phyloP scores from a whole-genome alignment of 2,797 vertebrate species.

The Acanthurus leucopareius region DNA sequence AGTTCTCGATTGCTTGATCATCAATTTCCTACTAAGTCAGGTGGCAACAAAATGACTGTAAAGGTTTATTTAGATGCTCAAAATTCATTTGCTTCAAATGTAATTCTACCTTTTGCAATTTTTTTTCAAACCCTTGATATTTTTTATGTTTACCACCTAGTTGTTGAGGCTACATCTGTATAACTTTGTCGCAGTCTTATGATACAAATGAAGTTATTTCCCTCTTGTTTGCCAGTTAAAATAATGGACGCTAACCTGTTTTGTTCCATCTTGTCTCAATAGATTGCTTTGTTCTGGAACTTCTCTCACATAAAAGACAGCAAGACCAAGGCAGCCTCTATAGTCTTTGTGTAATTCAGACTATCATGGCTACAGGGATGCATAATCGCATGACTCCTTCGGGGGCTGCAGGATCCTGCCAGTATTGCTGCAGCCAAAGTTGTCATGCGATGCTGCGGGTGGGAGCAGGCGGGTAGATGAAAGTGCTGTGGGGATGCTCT shows the following conservation, averaged over 20 bases:
- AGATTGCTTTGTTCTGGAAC: slow-evolving; percentile 28
- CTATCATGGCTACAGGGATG: slow-evolving; percentile 69
- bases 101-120: slow-evolving; percentile 3
- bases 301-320: slow-evolving; percentile 48
- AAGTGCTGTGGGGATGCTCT: slow-evolving; percentile 72
- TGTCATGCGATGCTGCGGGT: slow-evolving; percentile 76
- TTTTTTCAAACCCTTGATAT: neutral
- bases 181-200: neutral
- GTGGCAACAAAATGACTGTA: slow-evolving; percentile 21
- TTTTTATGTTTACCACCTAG: neutral
- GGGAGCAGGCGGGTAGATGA: slow-evolving; percentile 68
- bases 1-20: neutral
- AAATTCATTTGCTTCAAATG: neutral
- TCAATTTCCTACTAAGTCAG: slow-evolving; percentile 4
- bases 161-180: neutral
- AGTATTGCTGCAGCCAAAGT: slow-evolving; percentile 73
- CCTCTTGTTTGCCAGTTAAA: neutral
- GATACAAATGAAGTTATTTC: slow-evolving; percentile 7
- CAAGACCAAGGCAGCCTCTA: slow-evolving; percentile 46
- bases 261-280: slow-evolving; percentile 16
- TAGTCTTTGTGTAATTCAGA: slow-evolving; percentile 66
- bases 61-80: neutral
- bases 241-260: slow-evolving; percentile 5
- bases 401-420: slow-evolving; percentile 70
- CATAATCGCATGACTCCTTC: slow-evolving; percentile 72